Evolutionary conservation across 2,797 vertebrate genomes (phyloP), one percentile per base, ranked within the genome.

Genomic region (Paramormyrops hopkinsi): DNA sequence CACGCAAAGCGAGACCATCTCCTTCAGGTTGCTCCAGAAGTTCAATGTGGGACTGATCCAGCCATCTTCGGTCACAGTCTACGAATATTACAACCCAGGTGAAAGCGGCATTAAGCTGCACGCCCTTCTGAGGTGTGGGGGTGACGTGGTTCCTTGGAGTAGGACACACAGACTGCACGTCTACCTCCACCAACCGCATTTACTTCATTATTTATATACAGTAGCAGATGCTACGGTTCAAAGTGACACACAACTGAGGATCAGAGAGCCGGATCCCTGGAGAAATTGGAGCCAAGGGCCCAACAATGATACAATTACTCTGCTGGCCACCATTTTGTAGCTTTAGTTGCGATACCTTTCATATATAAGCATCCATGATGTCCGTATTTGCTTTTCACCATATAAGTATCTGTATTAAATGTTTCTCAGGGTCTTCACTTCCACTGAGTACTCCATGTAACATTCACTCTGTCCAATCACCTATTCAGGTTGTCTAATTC

Each of bases 1-100:
- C 92, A 93, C 41, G 90, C 92, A 94, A 62, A 93, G 91, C 4
- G 96, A 96, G 46, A 91, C 93, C 76, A 90, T 96, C 90, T 91
- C 94, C 14, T 96, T 96, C 92, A 94, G 94, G 90, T 94, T 96
- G 2, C 93, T 95, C 90, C 96, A 96, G 92, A 95, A 51, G 65
- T 96, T 96, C 86, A 96, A 94, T 94, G 95, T 96, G 0, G 94
- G 96, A 37, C 93, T 95, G 79, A 93, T 96, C 41, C 96, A 96
- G 92, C 96, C 96, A 0, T 96, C 96, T 29, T 92, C 94, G 0
- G 93, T 95, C 1, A 95, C 93, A 0, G 94, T 91, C 79, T 95
- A 95, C 2, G 93, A 96, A 89, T 95, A 95, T 84, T 95, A 95
- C 91, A 94, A 92, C 91, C 93, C 94, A 89, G 95, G 95, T 95